Conservation (phyloP, 2,888 invertebrate species). For the Carcina quercana region DNA sequence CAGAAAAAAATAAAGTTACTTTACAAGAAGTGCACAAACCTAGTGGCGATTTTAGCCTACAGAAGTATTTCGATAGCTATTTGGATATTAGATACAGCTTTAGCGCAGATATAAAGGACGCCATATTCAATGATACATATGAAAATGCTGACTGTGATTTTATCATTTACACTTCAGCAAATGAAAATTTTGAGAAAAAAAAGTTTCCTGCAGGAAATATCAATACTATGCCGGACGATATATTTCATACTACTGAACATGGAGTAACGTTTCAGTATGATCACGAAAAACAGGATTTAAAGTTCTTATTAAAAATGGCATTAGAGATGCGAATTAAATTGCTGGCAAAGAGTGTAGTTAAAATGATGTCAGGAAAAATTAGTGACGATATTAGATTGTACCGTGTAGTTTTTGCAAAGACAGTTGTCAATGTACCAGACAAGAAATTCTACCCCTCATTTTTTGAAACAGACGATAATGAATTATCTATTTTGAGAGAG, state of each 20-base stretch:
- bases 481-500: too few species aligned
- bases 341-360: too few species aligned
- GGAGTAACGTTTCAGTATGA: background rate
- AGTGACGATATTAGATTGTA: too few species aligned
- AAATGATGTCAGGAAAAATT: too few species aligned
- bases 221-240: background rate
- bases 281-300: background rate
- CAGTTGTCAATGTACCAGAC: too few species aligned
- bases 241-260: background rate
- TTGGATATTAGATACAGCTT: background rate
- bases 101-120: constrained; percentile 10
- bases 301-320: background rate
- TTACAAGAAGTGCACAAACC: background rate
- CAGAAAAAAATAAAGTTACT: background rate
- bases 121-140: constrained; percentile 12
- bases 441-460: too few species aligned
- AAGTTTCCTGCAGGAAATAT: background rate
- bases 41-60: constrained; percentile 13
- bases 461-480: too few species aligned
- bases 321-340: background rate
- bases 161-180: constrained; percentile 18
- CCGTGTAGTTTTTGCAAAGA: too few species aligned
- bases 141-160: constrained; percentile 14
- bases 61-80: constrained; percentile 16
- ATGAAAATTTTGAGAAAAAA: background rate